Conservation (phyloP, 2,888 invertebrate species). For the Mesoligia furuncula region DNA sequence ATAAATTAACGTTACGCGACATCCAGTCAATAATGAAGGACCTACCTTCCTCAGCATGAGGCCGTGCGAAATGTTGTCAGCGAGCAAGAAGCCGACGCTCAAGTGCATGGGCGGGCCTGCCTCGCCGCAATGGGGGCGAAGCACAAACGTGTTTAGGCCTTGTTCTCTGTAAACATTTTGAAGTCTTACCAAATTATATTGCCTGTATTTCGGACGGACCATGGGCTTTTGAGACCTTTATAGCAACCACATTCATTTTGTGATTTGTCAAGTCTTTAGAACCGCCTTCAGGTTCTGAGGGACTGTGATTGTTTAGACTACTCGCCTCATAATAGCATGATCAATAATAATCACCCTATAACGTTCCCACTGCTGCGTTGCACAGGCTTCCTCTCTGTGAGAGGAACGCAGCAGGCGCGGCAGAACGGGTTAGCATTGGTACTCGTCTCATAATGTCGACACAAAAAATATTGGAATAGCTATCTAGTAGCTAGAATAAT, state of each 20-base stretch:
- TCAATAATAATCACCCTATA: no score
- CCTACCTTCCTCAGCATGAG: slow-evolving; percentile 96
- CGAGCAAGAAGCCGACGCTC: slow-evolving; percentile 98
- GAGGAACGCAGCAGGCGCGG: no score
- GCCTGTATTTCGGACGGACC: neutral
- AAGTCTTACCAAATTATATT: neutral
- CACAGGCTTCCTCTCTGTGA: no score
- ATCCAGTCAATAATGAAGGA: neutral
- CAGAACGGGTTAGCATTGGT: no score
- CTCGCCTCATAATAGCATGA: neutral
- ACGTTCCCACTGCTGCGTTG: no score
- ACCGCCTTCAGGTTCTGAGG: neutral
- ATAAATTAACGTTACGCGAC: slow-evolving; percentile 4
- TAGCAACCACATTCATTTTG: neutral
- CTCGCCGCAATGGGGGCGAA: slow-evolving; percentile 99
- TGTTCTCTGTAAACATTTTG: slow-evolving; percentile 92
- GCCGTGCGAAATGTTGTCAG: slow-evolving; percentile 99
- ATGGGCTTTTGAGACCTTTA: neutral
- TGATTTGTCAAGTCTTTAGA: neutral
- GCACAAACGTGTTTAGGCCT: slow-evolving; percentile 97
- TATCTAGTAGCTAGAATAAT: no score
- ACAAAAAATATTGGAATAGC: no score
- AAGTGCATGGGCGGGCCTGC: slow-evolving; percentile 99
- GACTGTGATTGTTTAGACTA: neutral
- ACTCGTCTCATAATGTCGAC: no score